These are phyloP conservation scores for Pyrgilauda ruficollis DNA, from an alignment of 2,113 vertebrate genomes.

Conservation along the genomic window DNA sequence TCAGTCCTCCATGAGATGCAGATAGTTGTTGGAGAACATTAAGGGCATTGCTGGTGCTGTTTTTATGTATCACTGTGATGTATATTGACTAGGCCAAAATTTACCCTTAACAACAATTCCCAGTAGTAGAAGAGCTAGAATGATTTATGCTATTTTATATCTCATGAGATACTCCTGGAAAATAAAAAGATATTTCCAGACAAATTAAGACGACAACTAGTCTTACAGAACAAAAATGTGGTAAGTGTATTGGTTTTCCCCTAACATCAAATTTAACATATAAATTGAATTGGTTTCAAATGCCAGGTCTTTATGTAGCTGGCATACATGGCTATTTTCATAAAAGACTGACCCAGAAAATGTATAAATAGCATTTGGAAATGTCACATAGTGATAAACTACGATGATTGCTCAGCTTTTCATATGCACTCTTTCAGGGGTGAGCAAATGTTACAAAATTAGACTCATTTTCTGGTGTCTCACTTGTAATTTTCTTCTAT, in stretches of 20 bases:
- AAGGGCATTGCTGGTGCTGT: background rate
- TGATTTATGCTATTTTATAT: conserved; percentile 6
- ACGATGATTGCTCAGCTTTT: conserved; percentile 7
- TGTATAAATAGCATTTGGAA: conserved; percentile 52
- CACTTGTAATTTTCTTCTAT: background rate
- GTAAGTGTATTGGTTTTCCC: background rate
- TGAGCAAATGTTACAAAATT: conserved; percentile 6
- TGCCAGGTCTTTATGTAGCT: conserved; percentile 35
- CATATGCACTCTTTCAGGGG: background rate
- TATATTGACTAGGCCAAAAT: background rate
- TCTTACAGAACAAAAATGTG: background rate
- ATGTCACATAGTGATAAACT: conserved; percentile 36
- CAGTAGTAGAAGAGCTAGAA: background rate
- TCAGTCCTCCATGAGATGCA: background rate
- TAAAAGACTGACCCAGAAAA: conserved; percentile 49
- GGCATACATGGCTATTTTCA: background rate
- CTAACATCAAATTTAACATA: conserved; percentile 37
- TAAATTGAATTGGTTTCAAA: conserved; percentile 56
- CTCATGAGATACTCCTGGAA: background rate
- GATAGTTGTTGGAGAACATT: background rate
- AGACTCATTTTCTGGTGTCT: background rate
- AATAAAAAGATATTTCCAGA: conserved; percentile 22
- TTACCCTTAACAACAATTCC: background rate
- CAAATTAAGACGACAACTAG: conserved; percentile 18
- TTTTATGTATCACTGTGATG: background rate